Evolutionary conservation across 1,140 invertebrate genomes (phyloP), one percentile per base, ranked within the genome.

Genomic region (Eciton burchellii): DNA sequence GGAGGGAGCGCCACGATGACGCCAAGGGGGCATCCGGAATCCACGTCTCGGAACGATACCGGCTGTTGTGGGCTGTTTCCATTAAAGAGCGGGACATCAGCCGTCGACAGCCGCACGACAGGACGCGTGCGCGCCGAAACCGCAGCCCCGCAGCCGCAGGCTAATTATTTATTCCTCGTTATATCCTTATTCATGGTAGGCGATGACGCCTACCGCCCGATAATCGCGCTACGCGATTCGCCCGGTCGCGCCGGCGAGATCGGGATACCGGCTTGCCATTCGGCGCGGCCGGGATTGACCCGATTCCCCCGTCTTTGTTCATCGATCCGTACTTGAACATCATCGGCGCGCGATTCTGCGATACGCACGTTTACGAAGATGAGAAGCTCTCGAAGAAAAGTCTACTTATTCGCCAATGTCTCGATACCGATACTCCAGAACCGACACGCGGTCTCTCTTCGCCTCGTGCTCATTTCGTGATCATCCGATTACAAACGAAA

Each of bases 161-260:
- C 59, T 92, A 92, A 92, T 92, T 92, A 92, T 92, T 92, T 89
- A 90, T 91, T 89, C 86, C 83, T 86, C 70, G 84, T 88, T 88
- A 84, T 89, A 82, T 73, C 85, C 89, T 91, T 83, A 66, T 88
- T 89, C 82, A n/a, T 76, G 47, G 70, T 84, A 29, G 81, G 85
- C 63, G 84, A 90, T 85, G 83, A 90, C 84, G 83, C 79, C 70
- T 35, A 6, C 35, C 81, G 81, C 43, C 29, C 66, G 65, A 29
- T 41, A 16, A 43, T 74, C 60, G 41, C 54, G 24, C 14, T 60
- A 29, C 29, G 41, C 57, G 72, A 63, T 49, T 45, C 57, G 43
- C 35, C 56, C 29, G 43, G 16, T 74, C 24, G 35, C 45, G 19
- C 52, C 21, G 47, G 68, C 41, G 45, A n/a, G n/a, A 2, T 24